phyloP scores from a whole-genome alignment of 1,140 invertebrate species.

The Zaprionus kolodkinae region DNA sequence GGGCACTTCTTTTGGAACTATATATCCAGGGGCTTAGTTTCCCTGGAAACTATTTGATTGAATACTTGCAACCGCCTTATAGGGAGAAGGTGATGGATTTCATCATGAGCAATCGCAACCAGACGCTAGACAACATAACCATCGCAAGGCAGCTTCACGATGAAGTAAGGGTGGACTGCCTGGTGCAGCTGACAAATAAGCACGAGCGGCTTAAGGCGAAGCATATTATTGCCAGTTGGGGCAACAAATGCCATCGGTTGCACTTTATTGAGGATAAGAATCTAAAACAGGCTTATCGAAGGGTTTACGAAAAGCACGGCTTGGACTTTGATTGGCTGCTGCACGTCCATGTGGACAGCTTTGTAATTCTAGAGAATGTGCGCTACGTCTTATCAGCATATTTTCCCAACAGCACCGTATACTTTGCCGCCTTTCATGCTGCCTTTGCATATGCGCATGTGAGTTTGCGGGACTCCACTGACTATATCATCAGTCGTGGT shows the following conservation, averaged over 20 bases:
- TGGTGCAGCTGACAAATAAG: constrained; percentile 85
- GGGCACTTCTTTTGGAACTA: constrained; percentile 1
- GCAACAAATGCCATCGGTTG: constrained; percentile 93
- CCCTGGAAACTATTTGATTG: neutral
- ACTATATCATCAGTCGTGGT: constrained; percentile 94
- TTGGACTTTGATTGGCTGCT: constrained; percentile 95
- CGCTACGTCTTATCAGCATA: too few species aligned
- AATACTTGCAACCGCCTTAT: constrained; percentile 38
- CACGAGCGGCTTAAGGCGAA: constrained; percentile 88
- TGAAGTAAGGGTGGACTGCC: constrained; percentile 92
- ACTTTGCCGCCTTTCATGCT: too few species aligned
- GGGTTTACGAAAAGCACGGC: constrained; percentile 90
- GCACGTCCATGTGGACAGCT: constrained; percentile 97
- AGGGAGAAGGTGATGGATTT: constrained; percentile 22
- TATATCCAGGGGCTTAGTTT: neutral
- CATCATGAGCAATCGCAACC: constrained; percentile 29
- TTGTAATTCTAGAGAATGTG: too few species aligned
- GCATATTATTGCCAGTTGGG: constrained; percentile 97
- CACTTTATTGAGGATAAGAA: constrained; percentile 93
- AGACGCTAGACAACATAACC: constrained; percentile 37
- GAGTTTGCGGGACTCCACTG: constrained; percentile 94
- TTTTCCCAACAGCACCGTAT: too few species aligned
- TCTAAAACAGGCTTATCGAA: constrained; percentile 88
- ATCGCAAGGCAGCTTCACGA: constrained; percentile 91
- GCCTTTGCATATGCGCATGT: constrained; percentile 94